Base-by-base conservation (phyloP, 2,797 vertebrate species). In the Tolypeutes matacus region DNA sequence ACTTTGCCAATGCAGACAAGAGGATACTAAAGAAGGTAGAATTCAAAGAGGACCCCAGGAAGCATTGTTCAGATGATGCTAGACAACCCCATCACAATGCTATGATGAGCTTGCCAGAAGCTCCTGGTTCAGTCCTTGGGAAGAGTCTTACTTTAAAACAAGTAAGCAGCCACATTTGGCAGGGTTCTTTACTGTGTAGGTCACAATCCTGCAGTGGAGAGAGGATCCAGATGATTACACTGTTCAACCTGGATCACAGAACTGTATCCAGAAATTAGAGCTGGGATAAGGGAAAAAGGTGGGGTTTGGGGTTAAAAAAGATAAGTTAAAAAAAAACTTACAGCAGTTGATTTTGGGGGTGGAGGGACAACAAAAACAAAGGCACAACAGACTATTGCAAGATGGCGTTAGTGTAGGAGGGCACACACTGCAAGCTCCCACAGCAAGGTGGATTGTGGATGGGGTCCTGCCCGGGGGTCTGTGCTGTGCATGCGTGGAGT, bases 251-350 rank as follows among this genome's bases (percentile, higher is more conserved):
- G 98, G 98, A 99, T 98, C 98, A 97, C 98, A 98, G 96, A 62
- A 98, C 98, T 98, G 98, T 98, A 98, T 98, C 99, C 98, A 98
- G 99, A 98, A 98, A 97, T 98, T 96, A 98, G 97, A 98, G 97
- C 97, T 98, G 97, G 98, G 97, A 98, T 96, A 97, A 96, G 96
- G 98, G 95, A 97, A 97, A 58, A 81, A 65, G 56, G 76, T 8
- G 7, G 89, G 89, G 60, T 2, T 13, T 17, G 93, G n/a, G 96
- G 95, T 97, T 95, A 96, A 96, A 95, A 98, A 98, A 96, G 93
- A 96, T 72, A 95, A 86, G 78, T 72, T 91, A 97, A 96, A 94
- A n/a, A n/a, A 56, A 97, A 95, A 81, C 96, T 98, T 97, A 98
- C 98, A 98, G 98, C 98, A 98, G 98, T 98, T 99, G 98, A 98